Base-by-base conservation (phyloP, 2,113 vertebrate genomes). In the Pluvianellus socialis region DNA sequence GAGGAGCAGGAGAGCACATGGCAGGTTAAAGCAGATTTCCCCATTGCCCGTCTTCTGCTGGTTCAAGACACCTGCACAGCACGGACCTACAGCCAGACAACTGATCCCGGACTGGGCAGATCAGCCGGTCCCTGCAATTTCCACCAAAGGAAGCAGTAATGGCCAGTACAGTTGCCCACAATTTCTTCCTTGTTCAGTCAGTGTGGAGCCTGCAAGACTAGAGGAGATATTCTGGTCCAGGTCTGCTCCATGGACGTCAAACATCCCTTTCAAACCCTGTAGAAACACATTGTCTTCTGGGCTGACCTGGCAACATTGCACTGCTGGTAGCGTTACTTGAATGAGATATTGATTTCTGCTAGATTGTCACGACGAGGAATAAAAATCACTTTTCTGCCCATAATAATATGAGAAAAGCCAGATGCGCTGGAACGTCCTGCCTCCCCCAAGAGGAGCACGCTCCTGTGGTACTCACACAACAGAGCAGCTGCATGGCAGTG, bases 191-290 rank as follows among this genome's bases (percentile, higher is more conserved):
- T 92, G 30, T 23, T 67, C 27, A 3, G 24, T 18, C 7, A 6
- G 11, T 40, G 27, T 38, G 33, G 20, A n/a, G 5, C 30, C 7
- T 82, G 32, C 0, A 0, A 44, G 28, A 58, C n/a, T 66, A 58
- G 40, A 79, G 20, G 20, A 38, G 30, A 35, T 56, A 5, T 40
- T 53, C 55, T 89, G 7, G 4, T 63, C 71, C 38, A 47, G 22
- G 8, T 14, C 26, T 66, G 6, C 17, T 62, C 15, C 42, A 15
- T 4, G 27, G 35, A 24, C 14, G 26, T 20, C 45, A 71, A 79
- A 50, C 5, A 35, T 21, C 8, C 66, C 33, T 70, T 67, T 79
- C 23, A 58, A 52, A 38, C 8, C 22, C 55, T 52, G 14, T 33
- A 83, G 79, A 52, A 63, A 45, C 5, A 44, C 5, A 30, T 79